Conservation (phyloP, 1,140 invertebrate genomes). For the Atta texana region DNA sequence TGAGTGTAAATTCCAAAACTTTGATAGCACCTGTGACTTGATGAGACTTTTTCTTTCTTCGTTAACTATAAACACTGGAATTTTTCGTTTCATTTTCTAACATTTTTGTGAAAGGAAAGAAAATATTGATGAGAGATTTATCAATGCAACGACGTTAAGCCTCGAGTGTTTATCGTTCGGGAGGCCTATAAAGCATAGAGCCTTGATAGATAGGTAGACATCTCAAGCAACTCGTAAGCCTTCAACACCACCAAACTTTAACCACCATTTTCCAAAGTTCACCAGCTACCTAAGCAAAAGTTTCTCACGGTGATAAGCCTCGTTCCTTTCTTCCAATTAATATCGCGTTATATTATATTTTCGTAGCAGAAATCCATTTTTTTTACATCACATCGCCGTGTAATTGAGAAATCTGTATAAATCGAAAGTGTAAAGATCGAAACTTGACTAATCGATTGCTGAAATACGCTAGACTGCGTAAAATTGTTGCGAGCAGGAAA, state of each 20-base stretch:
- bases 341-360: constrained; percentile 40
- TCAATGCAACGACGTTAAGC: constrained; percentile 24
- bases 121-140: neutral
- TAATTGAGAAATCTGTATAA: neutral
- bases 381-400: too few relatives aligned
- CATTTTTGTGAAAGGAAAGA: neutral
- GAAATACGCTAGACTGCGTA: neutral
- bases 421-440: neutral
- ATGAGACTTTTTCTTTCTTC: constrained; percentile 23
- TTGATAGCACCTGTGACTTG: constrained; percentile 23
- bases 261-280: constrained; percentile 20
- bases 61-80: neutral
- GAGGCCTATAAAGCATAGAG: constrained; percentile 36
- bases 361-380: neutral
- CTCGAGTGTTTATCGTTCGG: constrained; percentile 57
- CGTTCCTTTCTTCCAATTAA: constrained; percentile 35
- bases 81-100: neutral
- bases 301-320: constrained; percentile 27
- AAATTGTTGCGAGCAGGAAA: neutral
- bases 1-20: constrained; percentile 48
- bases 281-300: constrained; percentile 29
- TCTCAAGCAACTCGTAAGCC: constrained; percentile 24
- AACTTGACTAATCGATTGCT: neutral
- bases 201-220: constrained; percentile 44
- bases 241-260: constrained; percentile 52